Percentiles rank a stretch among this genome's conserved stretches.
phyloP scores from a whole-genome alignment of 2,797 vertebrate species.

The Acrossocheilus fasciatus region DNA sequence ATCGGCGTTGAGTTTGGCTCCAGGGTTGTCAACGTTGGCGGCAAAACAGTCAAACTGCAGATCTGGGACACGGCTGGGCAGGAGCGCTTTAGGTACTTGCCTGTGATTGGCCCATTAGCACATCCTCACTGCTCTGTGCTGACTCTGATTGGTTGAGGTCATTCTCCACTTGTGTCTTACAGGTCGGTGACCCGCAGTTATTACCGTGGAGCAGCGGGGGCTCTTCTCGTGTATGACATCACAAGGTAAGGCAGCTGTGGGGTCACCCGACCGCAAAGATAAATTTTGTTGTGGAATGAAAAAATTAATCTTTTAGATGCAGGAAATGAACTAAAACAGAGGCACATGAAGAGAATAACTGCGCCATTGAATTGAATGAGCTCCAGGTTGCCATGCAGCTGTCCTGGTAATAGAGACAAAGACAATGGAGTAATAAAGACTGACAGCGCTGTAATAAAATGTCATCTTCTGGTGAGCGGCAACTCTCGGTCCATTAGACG shows the following conservation, averaged over 20 bases:
- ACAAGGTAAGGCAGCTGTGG: slow-evolving; percentile 81
- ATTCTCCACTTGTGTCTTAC: slow-evolving; percentile 31
- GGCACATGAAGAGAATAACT: slow-evolving; percentile 1
- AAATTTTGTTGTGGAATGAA: background rate
- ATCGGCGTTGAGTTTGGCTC: slow-evolving; percentile 96
- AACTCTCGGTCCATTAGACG: slow-evolving; percentile 59
- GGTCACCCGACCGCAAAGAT: background rate
- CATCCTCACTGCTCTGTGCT: background rate
- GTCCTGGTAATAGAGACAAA: slow-evolving; percentile 62
- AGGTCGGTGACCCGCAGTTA: slow-evolving; percentile 94
- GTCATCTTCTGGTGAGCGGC: slow-evolving; percentile 53
- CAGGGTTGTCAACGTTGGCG: slow-evolving; percentile 89
- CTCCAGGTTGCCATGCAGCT: slow-evolving; percentile 48
- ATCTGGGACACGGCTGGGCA: slow-evolving; percentile 96
- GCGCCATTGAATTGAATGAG: slow-evolving; percentile 51
- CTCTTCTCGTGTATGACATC: slow-evolving; percentile 92
- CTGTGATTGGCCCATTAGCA: slow-evolving; percentile 20
- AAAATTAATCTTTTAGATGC: background rate
- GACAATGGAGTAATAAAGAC: slow-evolving; percentile 58
- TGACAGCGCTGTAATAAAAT: slow-evolving; percentile 66
- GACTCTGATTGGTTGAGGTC: slow-evolving; percentile 1
- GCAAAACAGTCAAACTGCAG: slow-evolving; percentile 94
- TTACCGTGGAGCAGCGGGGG: slow-evolving; percentile 91
- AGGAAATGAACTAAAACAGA: background rate
- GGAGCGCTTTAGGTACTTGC: slow-evolving; percentile 88